Evolutionary conservation across 2,888 invertebrate genomes (phyloP), one percentile per base, ranked within the genome.

Genomic region (Mactromeris polynyma): DNA sequence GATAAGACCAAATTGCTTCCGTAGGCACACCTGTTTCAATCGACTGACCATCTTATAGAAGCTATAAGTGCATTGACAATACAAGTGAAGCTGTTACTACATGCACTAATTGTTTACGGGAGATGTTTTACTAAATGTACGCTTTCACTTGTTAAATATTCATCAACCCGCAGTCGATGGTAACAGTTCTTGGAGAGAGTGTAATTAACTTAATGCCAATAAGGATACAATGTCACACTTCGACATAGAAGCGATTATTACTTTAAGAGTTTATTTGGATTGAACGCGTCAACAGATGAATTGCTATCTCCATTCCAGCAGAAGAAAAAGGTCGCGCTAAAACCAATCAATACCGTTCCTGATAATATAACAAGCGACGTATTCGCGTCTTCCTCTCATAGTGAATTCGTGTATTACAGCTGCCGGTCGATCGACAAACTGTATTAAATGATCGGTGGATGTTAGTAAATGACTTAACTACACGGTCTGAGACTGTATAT

Each of bases 321-420:
- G 46, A 73, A 64, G 64, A 73, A 73, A 73, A 73, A 69, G 42
- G 73, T 64, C 73, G 73, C n/a, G 9, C 42, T 73, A 73, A 40
- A 83, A 73, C 33, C 31, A 83, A 83, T 83, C 83, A 33, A 83
- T 83, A 83, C 21, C 21, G 36, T 46, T 83, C 19, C 83, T 83
- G 46, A 46, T 36, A 73, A 73, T 83, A 73, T 42, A 73, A 46
- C 73, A 3, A 73, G 73, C 31, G 36, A 33, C 73, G 73, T 33
- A 33, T 73, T 33, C 73, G 4, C 73, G 33, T 73, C 36, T 33
- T 73, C 19, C 73, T 33, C 36, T 36, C 73, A 73, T 33, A 73
- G 14, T 33, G 73, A 36, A 36, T 73, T 73, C 33, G 73, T 33
- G 73, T 73, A 21, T 36, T 36, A 73, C 33, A 73, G 73, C 73